phyloP scores from a whole-genome alignment of 1,140 invertebrate genomes.

The Papilio machaon region DNA sequence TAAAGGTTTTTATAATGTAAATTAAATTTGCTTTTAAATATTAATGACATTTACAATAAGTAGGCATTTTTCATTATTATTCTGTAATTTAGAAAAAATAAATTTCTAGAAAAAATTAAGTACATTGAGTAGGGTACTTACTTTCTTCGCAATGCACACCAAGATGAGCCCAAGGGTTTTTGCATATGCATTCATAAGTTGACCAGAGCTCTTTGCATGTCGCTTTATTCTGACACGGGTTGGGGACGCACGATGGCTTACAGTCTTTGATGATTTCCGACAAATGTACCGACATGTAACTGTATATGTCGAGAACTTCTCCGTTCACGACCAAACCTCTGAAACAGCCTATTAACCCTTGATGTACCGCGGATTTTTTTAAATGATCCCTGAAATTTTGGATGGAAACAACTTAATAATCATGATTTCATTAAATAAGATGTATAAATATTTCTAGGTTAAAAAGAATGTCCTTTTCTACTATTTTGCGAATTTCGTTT shows the following conservation, averaged over 20 bases:
- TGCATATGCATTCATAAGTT: slow-evolving; percentile 94
- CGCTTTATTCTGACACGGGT: slow-evolving; percentile 95
- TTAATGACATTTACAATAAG: not conserved
- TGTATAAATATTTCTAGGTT: no score
- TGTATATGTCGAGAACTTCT: slow-evolving; percentile 94
- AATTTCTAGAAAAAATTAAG: not conserved
- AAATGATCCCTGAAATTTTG: slow-evolving; percentile 86
- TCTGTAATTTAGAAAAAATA: not conserved
- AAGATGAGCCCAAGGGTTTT: slow-evolving; percentile 94
- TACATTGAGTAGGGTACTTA: slow-evolving; percentile 79
- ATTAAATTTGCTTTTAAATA: not conserved
- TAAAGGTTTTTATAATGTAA: not conserved
- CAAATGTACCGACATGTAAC: slow-evolving; percentile 95
- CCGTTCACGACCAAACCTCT: slow-evolving; percentile 95
- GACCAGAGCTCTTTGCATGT: slow-evolving; percentile 96
- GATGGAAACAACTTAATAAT: no score
- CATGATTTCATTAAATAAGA: no score
- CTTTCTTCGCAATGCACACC: slow-evolving; percentile 95
- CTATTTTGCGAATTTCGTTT: no score
- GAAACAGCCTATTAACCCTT: slow-evolving; percentile 96
- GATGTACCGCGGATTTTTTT: slow-evolving; percentile 90
- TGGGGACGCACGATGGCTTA: slow-evolving; percentile 95
- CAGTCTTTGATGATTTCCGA: slow-evolving; percentile 96
- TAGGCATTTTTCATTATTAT: not conserved
- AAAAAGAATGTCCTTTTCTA: no score